Evolutionary conservation across 2,888 invertebrate species (phyloP), one percentile per base, ranked within the genome.

Genomic region (Zootermopsis nevadensis): DNA sequence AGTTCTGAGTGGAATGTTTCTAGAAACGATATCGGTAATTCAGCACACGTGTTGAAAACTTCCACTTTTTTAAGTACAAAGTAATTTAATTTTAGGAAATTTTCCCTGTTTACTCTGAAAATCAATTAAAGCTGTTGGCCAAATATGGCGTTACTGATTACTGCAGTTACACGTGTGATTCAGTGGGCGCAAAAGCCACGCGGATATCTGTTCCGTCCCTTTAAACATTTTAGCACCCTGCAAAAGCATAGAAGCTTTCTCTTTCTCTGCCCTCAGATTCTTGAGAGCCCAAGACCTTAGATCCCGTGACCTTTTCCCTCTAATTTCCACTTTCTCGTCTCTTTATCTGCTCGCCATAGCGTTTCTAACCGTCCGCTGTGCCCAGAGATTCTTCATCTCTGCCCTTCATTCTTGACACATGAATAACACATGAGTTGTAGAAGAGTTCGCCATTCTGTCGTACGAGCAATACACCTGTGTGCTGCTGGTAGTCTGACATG

Each of bases 371-470:
- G 27, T n/a, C 60, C 60, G 10, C 60, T 6, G 27, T 60, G n/a
- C n/a, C 60, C 60, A 7, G 12, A 27, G 8, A 10, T 60, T 60
- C 60, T 60, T 60, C 60, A 60, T 60, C 60, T 60, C 60, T 60
- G 60, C 6, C 60, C n/a, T 48, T 8, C 48, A 4, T 15, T 19
- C 48, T 48, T 2, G 48, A 27, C 27, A 27, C 60, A 60, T 60
- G 60, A 60, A 60, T 60, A 60, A 60, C 60, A 60, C 60, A 60
- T 60, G 60, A 60, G n/a, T n/a, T n/a, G n/a, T n/a, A n/a, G n/a
- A n/a, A n/a, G 60, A 48, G 60, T 27, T n/a, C 60, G n/a, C 53
- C 27, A 27, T 27, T 60, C n/a, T 60, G 60, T 60, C 60, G n/a
- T 60, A n/a, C 60, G 7, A 60, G 60, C n/a, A n/a, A n/a, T 8